Percentiles rank a stretch among this genome's conserved stretches.
Conservation (phyloP, 2,888 invertebrate genomes). For the Ariolimax columbianus region DNA sequence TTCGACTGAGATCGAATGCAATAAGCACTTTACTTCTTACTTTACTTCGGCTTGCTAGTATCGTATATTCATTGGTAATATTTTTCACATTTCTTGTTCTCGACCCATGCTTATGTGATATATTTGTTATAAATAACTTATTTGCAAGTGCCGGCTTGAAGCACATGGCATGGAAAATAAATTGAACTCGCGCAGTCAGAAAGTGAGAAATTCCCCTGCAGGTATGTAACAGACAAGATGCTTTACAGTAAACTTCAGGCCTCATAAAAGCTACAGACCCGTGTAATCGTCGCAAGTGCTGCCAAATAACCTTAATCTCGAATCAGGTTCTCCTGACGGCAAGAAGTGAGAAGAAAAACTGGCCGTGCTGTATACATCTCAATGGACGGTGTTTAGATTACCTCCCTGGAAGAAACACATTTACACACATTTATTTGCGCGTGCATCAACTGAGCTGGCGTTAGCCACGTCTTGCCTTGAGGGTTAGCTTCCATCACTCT, state of each 20-base stretch:
- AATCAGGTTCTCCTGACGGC: conserved; percentile 30
- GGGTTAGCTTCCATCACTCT: conserved; percentile 11
- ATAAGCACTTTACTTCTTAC: no score
- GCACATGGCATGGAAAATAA: neutral
- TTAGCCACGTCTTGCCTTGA: conserved; percentile 25
- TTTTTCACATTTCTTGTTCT: no score
- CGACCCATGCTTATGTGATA: neutral
- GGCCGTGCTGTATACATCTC: conserved; percentile 37
- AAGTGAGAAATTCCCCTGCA: conserved; percentile 16
- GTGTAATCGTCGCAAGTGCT: conserved; percentile 35
- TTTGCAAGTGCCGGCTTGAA: neutral
- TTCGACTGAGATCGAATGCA: no score
- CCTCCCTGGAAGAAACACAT: conserved; percentile 45
- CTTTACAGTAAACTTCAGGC: neutral
- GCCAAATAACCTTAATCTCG: conserved; percentile 29
- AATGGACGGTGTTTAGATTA: conserved; percentile 46
- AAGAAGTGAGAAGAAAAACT: conserved; percentile 31
- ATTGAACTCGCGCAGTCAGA: neutral
- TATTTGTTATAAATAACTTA: neutral
- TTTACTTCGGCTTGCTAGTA: no score
- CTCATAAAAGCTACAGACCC: conserved; percentile 10
- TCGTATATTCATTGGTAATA: no score
- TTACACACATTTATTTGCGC: conserved; percentile 48
- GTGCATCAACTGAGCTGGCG: conserved; percentile 37
- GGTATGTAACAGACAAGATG: neutral